phyloP scores from a whole-genome alignment of 1,140 invertebrate species.

The Trinorchestia longiramus region DNA sequence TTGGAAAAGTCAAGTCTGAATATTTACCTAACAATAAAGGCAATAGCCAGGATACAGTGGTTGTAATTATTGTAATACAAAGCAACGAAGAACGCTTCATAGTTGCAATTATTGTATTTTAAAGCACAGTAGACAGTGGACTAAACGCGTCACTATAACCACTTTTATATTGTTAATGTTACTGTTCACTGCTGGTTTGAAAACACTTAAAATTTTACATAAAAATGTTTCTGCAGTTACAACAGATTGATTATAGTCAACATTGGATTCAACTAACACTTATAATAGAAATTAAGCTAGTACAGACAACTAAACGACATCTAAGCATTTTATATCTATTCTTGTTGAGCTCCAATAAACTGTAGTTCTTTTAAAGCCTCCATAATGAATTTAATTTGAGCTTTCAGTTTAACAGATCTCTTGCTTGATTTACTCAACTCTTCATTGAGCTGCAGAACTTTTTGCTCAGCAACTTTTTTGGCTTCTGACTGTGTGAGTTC shows the following conservation, averaged over 20 bases:
- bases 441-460: conserved; percentile 39
- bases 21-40: conserved; percentile 11
- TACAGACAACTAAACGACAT: no score
- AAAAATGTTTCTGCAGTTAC: no score
- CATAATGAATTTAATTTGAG: conserved; percentile 54
- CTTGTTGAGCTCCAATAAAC: neutral
- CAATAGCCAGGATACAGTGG: conserved; percentile 14
- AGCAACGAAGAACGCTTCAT: neutral
- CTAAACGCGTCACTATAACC: no score
- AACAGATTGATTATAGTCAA: no score
- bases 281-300: no score
- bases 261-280: no score
- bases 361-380: conserved; percentile 55
- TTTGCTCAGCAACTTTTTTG: conserved; percentile 47
- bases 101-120: no score
- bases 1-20: conserved; percentile 53
- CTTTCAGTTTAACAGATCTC: conserved; percentile 56
- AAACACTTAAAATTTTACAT: no score
- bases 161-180: no score
- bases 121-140: no score
- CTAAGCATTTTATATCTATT: no score
- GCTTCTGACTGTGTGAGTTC: conserved; percentile 41
- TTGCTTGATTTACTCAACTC: conserved; percentile 51
- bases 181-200: no score
- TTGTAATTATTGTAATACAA: neutral